Evolutionary conservation across 2,797 vertebrate genomes (phyloP).

Genomic region (Platyrinchus mystaceus): DNA sequence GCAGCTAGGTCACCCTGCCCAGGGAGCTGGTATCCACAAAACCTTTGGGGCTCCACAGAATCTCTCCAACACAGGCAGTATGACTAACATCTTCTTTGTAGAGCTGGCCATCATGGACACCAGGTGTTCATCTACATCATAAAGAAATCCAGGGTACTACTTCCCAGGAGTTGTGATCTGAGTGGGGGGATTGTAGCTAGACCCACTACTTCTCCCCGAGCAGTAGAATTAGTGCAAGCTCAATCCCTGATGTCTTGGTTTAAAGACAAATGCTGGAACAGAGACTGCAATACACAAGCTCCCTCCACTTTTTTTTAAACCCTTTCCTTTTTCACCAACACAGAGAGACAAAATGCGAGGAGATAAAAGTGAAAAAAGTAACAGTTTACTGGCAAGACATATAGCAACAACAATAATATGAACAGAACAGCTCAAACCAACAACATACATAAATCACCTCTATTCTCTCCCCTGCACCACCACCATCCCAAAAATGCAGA

Average conservation of each 20-base stretch:
- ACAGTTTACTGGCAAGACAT: not conserved
- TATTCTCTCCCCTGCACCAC: too few relatives aligned
- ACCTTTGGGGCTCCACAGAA: accelerated
- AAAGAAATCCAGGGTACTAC: not conserved
- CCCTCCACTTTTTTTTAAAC: not conserved
- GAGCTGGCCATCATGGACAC: accelerated
- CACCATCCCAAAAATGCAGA: not conserved
- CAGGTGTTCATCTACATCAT: not conserved
- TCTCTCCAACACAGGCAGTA: not conserved
- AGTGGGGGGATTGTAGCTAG: not conserved
- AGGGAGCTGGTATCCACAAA: not conserved
- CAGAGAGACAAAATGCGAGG: not conserved
- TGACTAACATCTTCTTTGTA: not conserved
- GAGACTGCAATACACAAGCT: not conserved
- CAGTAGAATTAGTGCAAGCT: not conserved
- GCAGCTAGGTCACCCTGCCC: not conserved
- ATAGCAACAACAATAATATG: not conserved
- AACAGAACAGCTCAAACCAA: not conserved
- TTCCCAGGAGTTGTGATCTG: not conserved
- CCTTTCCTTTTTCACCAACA: not conserved
- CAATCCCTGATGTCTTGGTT: not conserved
- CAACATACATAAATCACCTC: not conserved
- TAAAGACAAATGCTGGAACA: not conserved
- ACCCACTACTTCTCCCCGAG: not conserved
- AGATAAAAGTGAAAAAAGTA: not conserved